Base-by-base conservation (phyloP, 2,797 vertebrate genomes). In the Schizopygopsis pylzovi region DNA sequence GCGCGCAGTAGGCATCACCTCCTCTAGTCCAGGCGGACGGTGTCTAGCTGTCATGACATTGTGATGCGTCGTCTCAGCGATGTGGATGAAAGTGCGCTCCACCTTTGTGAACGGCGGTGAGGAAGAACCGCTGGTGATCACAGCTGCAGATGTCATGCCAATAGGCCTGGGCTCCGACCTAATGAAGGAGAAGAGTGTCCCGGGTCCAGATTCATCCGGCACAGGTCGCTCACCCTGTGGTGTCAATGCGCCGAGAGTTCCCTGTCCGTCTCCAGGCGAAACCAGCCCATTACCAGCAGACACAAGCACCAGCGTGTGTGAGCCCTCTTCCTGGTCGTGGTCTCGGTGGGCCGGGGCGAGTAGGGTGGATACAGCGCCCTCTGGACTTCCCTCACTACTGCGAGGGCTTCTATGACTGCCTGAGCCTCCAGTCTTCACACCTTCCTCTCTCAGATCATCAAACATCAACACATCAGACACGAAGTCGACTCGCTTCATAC, bases 81-180 rank as follows among this genome's bases (percentile, higher is more conserved):
- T 97, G 87, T 97, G 97, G 81, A 97, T 93, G 85, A 97, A 97
- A 0, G 97, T 97, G 90, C 96, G 96, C 89, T 97, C 97, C 0
- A 97, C 96, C 95, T 97, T 97, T 93, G 96, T 97, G 89, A 97
- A 96, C 0, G 96, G 96, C 0, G 96, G 96, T 45, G 96, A 96
- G 82, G 96, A 92, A 47, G 95, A 91, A 67, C 94, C 93, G 0
- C 93, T 86, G 56, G 86, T 81, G 28, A 87, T 87, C 37, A 87
- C 81, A 9, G 89, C 86, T 8, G 77, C 56, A 2, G 86, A 72
- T 6, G 82, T 85, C 86, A 89, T 83, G 25, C 81, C 63, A 16
- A 89, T 89, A 47, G 96, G 96, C 90, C 96, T 97, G 88, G 96
- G 90, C 89, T 97, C 96, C 0, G 96, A 96, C 88, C 95, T 96